Conservation (phyloP, 2,888 invertebrate species). For the Griposia aprilina region DNA sequence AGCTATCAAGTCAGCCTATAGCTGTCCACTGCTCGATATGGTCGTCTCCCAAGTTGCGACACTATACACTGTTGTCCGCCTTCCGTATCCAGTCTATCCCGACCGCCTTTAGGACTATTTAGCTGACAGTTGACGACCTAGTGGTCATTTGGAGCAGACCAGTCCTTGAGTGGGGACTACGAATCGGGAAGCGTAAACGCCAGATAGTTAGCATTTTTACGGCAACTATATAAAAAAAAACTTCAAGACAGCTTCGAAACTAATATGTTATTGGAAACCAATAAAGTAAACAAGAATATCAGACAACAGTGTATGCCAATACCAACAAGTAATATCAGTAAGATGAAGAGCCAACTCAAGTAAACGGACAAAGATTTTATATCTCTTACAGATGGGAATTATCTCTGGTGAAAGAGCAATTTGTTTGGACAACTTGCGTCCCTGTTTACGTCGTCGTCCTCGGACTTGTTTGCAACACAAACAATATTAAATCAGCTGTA, state of each 20-base stretch:
- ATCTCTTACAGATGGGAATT: constrained; percentile 2
- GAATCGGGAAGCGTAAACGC: not conserved
- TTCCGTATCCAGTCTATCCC: not conserved
- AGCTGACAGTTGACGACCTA: not conserved
- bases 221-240: not conserved
- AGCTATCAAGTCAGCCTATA: not conserved
- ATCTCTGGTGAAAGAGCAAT: constrained; percentile 26
- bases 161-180: not conserved
- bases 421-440: constrained; percentile 17
- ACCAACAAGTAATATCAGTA: not conserved
- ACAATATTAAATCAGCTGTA: constrained; percentile 43
- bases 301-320: not conserved
- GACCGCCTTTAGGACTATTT: not conserved
- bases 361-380: constrained; percentile 21
- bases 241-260: not conserved
- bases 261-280: not conserved
- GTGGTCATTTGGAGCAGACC: not conserved
- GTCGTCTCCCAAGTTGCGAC: not conserved
- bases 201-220: too few species aligned
- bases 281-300: not conserved
- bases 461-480: constrained; percentile 21
- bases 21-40: not conserved
- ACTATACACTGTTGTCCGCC: not conserved
- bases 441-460: constrained; percentile 13
- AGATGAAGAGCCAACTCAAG: constrained; percentile 6